phyloP scores from a whole-genome alignment of 2,113 vertebrate genomes.

The Eudyptes chrysolophus region DNA sequence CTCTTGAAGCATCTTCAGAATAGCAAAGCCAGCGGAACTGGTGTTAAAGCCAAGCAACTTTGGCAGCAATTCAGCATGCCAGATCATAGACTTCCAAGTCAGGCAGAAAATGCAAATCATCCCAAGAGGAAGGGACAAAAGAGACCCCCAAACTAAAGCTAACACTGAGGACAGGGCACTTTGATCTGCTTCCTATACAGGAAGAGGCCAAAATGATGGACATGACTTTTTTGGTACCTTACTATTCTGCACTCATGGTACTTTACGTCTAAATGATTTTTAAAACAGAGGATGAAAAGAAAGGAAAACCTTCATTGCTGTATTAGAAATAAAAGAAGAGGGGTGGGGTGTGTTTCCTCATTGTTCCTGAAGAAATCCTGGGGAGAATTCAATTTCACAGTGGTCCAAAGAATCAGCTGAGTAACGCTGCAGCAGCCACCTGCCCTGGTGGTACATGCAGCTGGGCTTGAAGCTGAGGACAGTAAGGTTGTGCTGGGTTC shows the following conservation, averaged over 20 bases:
- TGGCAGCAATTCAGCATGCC: not conserved
- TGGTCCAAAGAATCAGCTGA: not conserved
- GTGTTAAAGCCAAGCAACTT: not conserved
- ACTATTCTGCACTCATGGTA: not conserved
- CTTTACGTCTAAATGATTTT: accelerated
- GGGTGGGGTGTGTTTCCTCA: not conserved
- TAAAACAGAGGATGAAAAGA: not conserved
- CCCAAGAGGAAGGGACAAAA: not conserved
- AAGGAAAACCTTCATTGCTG: not conserved
- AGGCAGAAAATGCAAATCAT: not conserved
- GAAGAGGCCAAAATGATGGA: not conserved
- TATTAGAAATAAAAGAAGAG: not conserved
- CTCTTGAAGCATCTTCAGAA: not conserved
- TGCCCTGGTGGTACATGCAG: accelerated
- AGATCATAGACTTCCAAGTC: not conserved
- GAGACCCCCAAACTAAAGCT: not conserved
- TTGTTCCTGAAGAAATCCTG: not conserved
- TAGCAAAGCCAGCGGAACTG: not conserved
- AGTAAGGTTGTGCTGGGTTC: not conserved
- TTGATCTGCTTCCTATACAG: not conserved
- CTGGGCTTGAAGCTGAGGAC: not conserved
- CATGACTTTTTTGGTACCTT: accelerated
- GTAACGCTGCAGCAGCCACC: not conserved
- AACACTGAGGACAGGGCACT: not conserved
- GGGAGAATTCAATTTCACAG: not conserved